Conservation (phyloP, 2,888 invertebrate genomes). For the Caenorhabditis parvicauda region DNA sequence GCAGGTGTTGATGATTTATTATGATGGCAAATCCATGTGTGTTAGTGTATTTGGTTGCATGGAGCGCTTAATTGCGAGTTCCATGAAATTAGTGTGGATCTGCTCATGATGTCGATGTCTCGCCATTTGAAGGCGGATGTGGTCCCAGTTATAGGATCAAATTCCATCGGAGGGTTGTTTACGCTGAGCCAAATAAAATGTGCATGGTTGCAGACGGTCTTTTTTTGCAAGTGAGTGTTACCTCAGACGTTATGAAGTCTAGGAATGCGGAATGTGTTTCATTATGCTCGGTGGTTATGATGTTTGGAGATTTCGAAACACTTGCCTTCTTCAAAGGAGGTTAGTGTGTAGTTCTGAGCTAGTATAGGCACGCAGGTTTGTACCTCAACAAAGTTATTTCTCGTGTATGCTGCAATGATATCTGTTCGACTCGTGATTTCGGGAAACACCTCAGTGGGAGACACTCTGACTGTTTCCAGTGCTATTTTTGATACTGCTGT, state of each 20-base stretch:
- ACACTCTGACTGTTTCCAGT: neutral
- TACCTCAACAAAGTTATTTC: neutral
- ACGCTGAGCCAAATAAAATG: neutral
- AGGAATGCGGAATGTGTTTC: neutral
- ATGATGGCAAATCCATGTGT: too few species aligned
- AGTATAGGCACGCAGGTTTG: neutral
- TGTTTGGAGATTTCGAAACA: constrained; percentile 2
- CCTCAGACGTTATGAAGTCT: neutral
- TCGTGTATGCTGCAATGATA: constrained; percentile 2
- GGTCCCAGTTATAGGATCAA: constrained; percentile 2
- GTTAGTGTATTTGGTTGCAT: too few species aligned
- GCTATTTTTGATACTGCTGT: too few species aligned
- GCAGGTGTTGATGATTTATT: too few species aligned
- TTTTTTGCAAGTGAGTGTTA: neutral
- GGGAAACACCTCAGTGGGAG: constrained; percentile 1
- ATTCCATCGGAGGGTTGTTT: neutral
- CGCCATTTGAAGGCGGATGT: too few species aligned
- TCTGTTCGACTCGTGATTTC: neutral
- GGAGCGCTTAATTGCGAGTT: too few species aligned
- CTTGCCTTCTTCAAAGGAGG: neutral
- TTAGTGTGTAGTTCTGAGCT: neutral
- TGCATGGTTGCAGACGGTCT: neutral
- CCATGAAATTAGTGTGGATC: too few species aligned
- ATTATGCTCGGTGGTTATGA: neutral
- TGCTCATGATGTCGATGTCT: too few species aligned